Base-by-base conservation (phyloP, 2,888 invertebrate genomes). In the Temnothorax rugatulus region DNA sequence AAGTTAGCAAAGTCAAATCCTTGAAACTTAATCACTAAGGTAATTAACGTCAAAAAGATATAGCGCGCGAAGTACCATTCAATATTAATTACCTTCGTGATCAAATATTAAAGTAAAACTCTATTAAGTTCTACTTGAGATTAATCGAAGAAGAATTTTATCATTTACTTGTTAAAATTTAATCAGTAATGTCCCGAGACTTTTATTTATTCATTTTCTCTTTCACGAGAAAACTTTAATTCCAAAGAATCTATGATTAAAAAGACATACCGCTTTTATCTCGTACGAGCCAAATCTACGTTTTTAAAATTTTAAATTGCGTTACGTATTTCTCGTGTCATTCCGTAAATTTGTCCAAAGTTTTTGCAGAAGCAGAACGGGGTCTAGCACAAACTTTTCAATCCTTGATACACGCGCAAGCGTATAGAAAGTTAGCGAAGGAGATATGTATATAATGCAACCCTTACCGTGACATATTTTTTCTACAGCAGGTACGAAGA, bases 401-500 rank as follows among this genome's bases (percentile, higher is more conserved):
- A 29, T 50, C 13, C 13, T 13, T 0, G 18, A 69, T 13, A 18
- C n/a, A 13, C 50, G n/a, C n/a, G 69, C 71, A 73, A 21, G 11
- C 21, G 5, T 69, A 73, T 69, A 73, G 21, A 54, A 38, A 52
- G 21, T 54, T 50, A 50, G 15, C 2, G 5, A 34, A 34, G 77
- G 21, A 75, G 85, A 85, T 66, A 61, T 15, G 57, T 44, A 82
- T 15, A 61, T 44, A 82, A 57, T 66, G 25, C 69, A 59, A 64
- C n/a, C 47, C 90, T 90, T 95, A 96, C 96, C 96, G 93, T 96
- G 95, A 93, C 96, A 96, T 92, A 96, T 96, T 92, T 95, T 95
- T 94, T 96, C 96, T 90, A 97, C 95, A 68, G 96, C 96, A 82
- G 97, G 96, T 85, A 97, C 96, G 93, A 97, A 97, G 93, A 96